Evolutionary conservation across 37 sponge, comb jelly and placozoan genomes (phyloP).

Genomic region (Bolinopsis microptera): DNA sequence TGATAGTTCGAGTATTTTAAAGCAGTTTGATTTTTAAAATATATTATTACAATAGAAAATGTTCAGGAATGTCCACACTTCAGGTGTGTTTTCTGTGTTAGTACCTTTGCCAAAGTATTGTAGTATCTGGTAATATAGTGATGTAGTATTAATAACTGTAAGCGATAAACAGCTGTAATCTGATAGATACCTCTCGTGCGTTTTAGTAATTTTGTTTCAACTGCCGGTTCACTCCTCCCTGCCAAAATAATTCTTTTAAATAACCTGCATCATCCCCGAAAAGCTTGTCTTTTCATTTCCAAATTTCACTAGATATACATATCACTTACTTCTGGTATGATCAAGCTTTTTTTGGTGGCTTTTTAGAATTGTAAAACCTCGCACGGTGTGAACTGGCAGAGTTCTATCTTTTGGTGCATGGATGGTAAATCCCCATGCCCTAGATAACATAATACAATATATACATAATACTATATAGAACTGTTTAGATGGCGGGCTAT

Average conservation of each 20-base stretch:
- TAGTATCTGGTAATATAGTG: too few relatives aligned
- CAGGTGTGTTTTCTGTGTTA: too few relatives aligned
- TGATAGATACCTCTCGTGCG: not conserved
- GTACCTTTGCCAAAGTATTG: too few relatives aligned
- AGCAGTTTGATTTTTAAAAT: constrained; percentile 35
- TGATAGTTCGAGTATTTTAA: constrained; percentile 15
- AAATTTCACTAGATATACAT: not conserved
- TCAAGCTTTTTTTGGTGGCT: not conserved
- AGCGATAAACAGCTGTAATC: not conserved
- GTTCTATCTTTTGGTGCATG: not conserved
- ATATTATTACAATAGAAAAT: not conserved
- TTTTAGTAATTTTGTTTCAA: not conserved
- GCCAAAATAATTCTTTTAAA: too few relatives aligned
- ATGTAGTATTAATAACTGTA: too few relatives aligned
- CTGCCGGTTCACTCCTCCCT: not conserved
- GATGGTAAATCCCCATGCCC: not conserved
- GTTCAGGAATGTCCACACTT: too few relatives aligned
- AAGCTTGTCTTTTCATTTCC: not conserved
- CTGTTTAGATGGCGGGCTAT: not conserved
- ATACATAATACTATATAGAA: not conserved
- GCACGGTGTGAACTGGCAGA: not conserved
- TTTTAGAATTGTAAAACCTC: too few relatives aligned
- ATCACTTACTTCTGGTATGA: not conserved
- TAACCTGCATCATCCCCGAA: not conserved
- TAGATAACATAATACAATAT: not conserved